Conservation (phyloP, 2,888 invertebrate species). For the Synergus itoensis region DNA sequence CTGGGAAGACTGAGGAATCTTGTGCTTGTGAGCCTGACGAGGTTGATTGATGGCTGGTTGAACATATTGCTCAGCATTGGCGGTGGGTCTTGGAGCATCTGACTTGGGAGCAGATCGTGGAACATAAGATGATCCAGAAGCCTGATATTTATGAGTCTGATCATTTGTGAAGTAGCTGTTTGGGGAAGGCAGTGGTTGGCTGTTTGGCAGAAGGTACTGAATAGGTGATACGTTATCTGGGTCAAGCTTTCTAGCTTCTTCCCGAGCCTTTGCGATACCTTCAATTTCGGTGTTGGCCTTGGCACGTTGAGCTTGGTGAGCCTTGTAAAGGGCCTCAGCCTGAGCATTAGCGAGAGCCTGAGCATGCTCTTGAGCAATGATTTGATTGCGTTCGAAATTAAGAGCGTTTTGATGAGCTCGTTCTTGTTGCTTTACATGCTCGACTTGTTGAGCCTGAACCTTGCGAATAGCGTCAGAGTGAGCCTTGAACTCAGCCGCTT, state of each 20-base stretch:
- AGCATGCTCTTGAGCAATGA: conserved; percentile 73
- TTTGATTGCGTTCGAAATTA: conserved; percentile 72
- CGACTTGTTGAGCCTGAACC: conserved; percentile 73
- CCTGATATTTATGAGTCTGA: conserved; percentile 69
- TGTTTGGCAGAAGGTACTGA: conserved; percentile 69
- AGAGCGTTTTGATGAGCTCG: conserved; percentile 71
- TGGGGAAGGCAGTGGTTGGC: conserved; percentile 61
- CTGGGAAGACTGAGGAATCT: conserved; percentile 65
- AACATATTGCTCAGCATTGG: conserved; percentile 58
- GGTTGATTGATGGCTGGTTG: conserved; percentile 66
- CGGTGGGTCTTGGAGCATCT: conserved; percentile 48
- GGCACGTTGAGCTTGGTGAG: conserved; percentile 67
- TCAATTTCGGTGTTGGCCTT: conserved; percentile 71
- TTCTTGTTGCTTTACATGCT: conserved; percentile 72
- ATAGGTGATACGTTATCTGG: conserved; percentile 71
- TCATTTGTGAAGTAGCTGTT: conserved; percentile 70
- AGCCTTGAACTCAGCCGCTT: conserved; percentile 73
- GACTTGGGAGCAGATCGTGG: conserved; percentile 68
- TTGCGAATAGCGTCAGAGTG: conserved; percentile 74
- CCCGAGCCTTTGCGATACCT: conserved; percentile 69
- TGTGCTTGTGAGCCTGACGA: conserved; percentile 69
- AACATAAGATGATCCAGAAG: conserved; percentile 70
- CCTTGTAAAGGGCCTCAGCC: conserved; percentile 72
- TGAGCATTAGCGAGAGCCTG: conserved; percentile 74
- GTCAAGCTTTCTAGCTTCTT: conserved; percentile 66